Conservation (phyloP, 92 coral and sea anemone genomes). For the Paragorgia papillata region DNA sequence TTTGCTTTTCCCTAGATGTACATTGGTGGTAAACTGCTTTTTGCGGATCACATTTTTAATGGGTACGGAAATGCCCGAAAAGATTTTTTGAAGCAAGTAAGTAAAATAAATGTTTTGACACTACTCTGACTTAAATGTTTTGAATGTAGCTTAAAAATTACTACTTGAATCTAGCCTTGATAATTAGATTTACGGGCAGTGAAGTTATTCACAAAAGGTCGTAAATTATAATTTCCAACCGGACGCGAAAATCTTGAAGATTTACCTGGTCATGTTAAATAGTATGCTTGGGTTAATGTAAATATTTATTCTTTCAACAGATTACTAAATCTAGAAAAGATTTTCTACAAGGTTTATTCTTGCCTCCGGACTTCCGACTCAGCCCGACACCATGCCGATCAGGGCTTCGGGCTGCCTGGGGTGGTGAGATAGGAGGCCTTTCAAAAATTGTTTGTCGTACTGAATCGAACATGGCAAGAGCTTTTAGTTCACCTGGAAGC, state of each 20-base stretch:
- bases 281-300: too few species aligned
- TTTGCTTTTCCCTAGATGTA: constrained; percentile 71
- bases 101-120: neutral
- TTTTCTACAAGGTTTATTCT: constrained; percentile 79
- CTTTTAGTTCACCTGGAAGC: constrained; percentile 28
- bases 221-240: too few species aligned
- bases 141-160: too few species aligned
- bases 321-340: constrained; percentile 92
- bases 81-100: constrained; percentile 93
- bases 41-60: constrained; percentile 96
- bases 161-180: too few species aligned
- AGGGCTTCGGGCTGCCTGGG: constrained; percentile 97
- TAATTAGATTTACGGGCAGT: neutral
- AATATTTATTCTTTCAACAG: constrained; percentile 50
- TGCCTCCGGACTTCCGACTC: constrained; percentile 90
- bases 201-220: too few species aligned
- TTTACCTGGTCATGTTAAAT: too few species aligned
- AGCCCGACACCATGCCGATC: constrained; percentile 94
- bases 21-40: constrained; percentile 84
- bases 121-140: neutral
- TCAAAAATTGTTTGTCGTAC: constrained; percentile 19
- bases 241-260: too few species aligned
- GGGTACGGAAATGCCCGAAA: constrained; percentile 96
- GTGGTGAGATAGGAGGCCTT: constrained; percentile 96
- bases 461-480: constrained; percentile 42